Conservation (phyloP, 1,140 invertebrate genomes). For the Dolichoris vasculosae region DNA sequence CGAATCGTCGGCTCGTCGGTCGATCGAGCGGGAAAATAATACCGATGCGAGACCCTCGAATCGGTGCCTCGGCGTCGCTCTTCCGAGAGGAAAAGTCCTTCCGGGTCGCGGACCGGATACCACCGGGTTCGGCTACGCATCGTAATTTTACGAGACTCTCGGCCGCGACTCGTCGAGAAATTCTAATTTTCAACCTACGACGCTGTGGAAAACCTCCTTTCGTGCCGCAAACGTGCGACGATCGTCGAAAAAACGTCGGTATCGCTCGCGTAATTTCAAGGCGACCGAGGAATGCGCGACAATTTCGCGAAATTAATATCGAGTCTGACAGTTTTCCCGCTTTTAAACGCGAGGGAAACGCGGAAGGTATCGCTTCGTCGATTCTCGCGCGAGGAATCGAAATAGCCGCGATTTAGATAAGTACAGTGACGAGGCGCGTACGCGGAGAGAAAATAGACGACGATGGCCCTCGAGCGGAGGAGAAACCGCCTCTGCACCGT, state of each 20-base stretch:
- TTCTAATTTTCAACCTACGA: no score
- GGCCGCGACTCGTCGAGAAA: no score
- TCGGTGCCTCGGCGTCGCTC: neutral
- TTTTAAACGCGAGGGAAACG: neutral
- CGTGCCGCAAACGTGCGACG: neutral
- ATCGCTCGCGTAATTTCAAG: neutral
- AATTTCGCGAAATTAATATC: conserved; percentile 16
- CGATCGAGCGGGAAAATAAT: no score
- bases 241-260: neutral
- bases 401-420: conserved; percentile 34
- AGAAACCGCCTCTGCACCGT: no score
- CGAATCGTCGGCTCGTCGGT: no score
- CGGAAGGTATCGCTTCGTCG: neutral
- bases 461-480: neutral
- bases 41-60: neutral
- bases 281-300: neutral
- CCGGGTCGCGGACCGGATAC: no score
- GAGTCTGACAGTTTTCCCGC: neutral
- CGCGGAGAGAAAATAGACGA: conserved; percentile 24
- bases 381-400: neutral
- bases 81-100: neutral
- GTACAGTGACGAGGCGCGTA: neutral
- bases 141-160: neutral
- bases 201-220: no score
- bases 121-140: no score